Evolutionary conservation across 2,797 vertebrate species (phyloP), one percentile per base, ranked within the genome.

Genomic region (Hypotaenidia philippensis): DNA sequence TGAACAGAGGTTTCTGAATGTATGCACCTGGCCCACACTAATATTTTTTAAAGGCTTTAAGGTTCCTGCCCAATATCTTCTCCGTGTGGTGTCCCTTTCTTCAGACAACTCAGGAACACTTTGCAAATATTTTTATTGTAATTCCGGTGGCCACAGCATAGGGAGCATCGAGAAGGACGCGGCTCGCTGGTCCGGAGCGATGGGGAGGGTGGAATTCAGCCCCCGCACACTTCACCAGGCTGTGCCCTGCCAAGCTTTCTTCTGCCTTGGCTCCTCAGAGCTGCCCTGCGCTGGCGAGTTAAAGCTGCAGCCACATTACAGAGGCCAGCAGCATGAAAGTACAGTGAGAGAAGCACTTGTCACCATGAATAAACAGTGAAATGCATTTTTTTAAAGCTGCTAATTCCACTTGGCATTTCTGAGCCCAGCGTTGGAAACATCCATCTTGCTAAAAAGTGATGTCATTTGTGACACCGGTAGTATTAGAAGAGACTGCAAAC

Each of bases 371-470:
- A 90, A 97, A 94, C 77, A 95, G 27, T 47, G 59, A 95, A 95
- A 92, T 52, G 71, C 52, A 12, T 57, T 49, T 52, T 50, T 91
- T 78, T 25, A 2, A 85, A 83, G 63, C 64, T 95, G 79, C 26
- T 94, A 96, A 93, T 94, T 91, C 89, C 8, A 20, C 87, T 91
- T 96, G 91, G 91, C 83, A 92, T 96, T 94, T 96, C 89, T 83
- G 68, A 93, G 59, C 66, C 78, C 21, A 1, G 38, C 6, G 1
- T n/a, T 70, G 64, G 74, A 93, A 96, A 66, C 90, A 96, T 91
- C 71, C 75, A 88, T 96, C 94, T 95, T 95, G 72, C 76, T 95
- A 95, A 93, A 91, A 88, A 83, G 66, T 87, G 85, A 90, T 92
- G 94, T 85, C 53, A 84, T 84, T 93, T 96, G 78, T 94, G 83